A percentile compares a stretch with the other conserved stretches of the same genome.
Evolutionary conservation across 1,140 invertebrate species (phyloP).

Genomic region (Drosophila gunungcola): DNA sequence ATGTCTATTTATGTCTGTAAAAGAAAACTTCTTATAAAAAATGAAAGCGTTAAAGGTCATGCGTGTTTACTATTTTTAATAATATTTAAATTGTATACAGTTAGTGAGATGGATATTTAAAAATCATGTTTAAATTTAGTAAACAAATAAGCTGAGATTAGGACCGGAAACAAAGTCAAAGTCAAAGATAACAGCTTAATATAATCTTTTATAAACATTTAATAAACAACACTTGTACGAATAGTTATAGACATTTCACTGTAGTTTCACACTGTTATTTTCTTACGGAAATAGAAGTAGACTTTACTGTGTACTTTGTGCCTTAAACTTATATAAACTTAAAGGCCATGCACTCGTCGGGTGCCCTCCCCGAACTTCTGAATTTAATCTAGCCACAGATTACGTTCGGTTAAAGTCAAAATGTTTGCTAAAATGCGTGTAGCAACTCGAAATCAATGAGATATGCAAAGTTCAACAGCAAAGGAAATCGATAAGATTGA

Average conservation of each 20-base stretch:
- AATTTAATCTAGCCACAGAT: slow-evolving; percentile 49
- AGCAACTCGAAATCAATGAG: slow-evolving; percentile 33
- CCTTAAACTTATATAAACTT: slow-evolving; percentile 27
- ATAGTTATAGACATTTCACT: background rate
- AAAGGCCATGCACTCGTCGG: slow-evolving; percentile 23
- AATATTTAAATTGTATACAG: too few relatives aligned
- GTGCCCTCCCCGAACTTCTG: slow-evolving; percentile 35
- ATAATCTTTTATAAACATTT: too few relatives aligned
- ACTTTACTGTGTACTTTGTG: slow-evolving; percentile 45
- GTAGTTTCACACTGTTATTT: background rate
- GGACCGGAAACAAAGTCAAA: too few relatives aligned
- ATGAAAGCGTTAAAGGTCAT: too few relatives aligned
- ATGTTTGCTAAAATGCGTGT: slow-evolving; percentile 1
- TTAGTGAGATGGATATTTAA: too few relatives aligned
- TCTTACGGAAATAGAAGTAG: background rate
- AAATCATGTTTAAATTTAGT: too few relatives aligned
- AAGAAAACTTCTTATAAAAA: too few relatives aligned
- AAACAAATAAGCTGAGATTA: too few relatives aligned
- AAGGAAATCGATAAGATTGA: slow-evolving; percentile 27
- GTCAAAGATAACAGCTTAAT: too few relatives aligned
- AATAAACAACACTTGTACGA: too few relatives aligned
- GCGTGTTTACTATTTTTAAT: too few relatives aligned
- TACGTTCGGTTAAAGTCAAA: slow-evolving; percentile 44
- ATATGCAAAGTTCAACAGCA: slow-evolving; percentile 43
- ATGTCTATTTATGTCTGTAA: too few relatives aligned